These are phyloP conservation scores for Squalus acanthias DNA, from an alignment of 2,797 vertebrate species.

Conservation along the genomic window DNA sequence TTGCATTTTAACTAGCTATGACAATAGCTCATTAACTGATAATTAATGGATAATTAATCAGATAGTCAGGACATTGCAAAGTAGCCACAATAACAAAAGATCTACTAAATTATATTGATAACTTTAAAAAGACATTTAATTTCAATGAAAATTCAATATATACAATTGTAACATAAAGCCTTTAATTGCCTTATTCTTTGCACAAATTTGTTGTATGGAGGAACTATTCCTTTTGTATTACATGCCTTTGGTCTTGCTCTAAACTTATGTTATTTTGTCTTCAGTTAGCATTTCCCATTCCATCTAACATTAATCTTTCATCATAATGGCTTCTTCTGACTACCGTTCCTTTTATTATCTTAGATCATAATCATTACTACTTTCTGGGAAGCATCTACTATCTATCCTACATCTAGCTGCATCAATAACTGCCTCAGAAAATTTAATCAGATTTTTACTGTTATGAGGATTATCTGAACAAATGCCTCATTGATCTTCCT, in stretches of 20 bases:
- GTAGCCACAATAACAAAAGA: neutral
- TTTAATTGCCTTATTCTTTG: neutral
- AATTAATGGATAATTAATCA: neutral
- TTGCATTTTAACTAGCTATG: neutral
- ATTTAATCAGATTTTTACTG: conserved; percentile 30
- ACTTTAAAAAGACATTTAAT: neutral
- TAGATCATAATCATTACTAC: conserved; percentile 7
- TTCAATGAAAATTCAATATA: neutral
- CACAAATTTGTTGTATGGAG: neutral
- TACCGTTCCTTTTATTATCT: conserved; percentile 3
- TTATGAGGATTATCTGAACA: conserved; percentile 32
- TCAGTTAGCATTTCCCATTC: neutral
- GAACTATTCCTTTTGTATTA: neutral
- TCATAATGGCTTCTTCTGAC: conserved; percentile 4
- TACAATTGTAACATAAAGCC: neutral
- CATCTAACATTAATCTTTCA: conserved; percentile 25
- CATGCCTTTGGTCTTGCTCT: neutral
- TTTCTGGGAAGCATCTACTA: neutral
- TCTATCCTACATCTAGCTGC: neutral
- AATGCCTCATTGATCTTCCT: conserved; percentile 32
- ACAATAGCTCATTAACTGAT: neutral
- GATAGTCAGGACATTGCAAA: neutral
- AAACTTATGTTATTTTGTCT: neutral
- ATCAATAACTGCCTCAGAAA: conserved; percentile 33
- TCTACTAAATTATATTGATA: neutral